These are phyloP conservation scores for Capitella teleta DNA, from an alignment of 1,140 invertebrate species.

Conservation along the genomic window DNA sequence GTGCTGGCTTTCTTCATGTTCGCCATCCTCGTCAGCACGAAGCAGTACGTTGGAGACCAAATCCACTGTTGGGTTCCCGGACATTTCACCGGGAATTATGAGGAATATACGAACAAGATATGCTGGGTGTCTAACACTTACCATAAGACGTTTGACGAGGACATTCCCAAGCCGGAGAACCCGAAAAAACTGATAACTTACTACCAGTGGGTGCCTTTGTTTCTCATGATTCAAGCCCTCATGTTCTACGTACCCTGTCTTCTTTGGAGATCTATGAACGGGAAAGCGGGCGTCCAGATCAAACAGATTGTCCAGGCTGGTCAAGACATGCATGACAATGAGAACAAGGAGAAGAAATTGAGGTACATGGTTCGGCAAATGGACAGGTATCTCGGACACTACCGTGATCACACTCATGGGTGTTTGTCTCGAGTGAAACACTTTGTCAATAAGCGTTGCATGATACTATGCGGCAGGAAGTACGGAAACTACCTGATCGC, in stretches of 20 bases:
- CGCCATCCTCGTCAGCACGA: conserved; percentile 45
- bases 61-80: conserved; percentile 37
- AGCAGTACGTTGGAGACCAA: conserved; percentile 48
- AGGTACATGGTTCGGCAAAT: conserved; percentile 15
- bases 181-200: conserved; percentile 17
- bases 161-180: conserved; percentile 24
- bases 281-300: conserved; percentile 36
- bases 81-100: conserved; percentile 43
- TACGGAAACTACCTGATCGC: conserved; percentile 45
- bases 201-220: conserved; percentile 71
- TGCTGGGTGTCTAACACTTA: conserved; percentile 42
- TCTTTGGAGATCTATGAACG: conserved; percentile 5
- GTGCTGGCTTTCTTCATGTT: conserved; percentile 45
- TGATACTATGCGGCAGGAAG: conserved; percentile 37
- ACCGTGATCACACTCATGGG: conserved; percentile 28
- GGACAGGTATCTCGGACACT: conserved; percentile 31
- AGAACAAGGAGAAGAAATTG: conserved; percentile 12
- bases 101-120: conserved; percentile 40
- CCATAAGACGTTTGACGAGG: conserved; percentile 42
- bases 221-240: conserved; percentile 74
- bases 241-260: conserved; percentile 80
- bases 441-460: conserved; percentile 31
- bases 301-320: conserved; percentile 10
- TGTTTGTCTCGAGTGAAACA: conserved; percentile 34
- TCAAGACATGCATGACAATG: conserved; percentile 2